A percentile compares a stretch with the other conserved stretches of the same genome.
Evolutionary conservation across 2,888 invertebrate genomes (phyloP).

Genomic region (Lissocephala sabroskyi): DNA sequence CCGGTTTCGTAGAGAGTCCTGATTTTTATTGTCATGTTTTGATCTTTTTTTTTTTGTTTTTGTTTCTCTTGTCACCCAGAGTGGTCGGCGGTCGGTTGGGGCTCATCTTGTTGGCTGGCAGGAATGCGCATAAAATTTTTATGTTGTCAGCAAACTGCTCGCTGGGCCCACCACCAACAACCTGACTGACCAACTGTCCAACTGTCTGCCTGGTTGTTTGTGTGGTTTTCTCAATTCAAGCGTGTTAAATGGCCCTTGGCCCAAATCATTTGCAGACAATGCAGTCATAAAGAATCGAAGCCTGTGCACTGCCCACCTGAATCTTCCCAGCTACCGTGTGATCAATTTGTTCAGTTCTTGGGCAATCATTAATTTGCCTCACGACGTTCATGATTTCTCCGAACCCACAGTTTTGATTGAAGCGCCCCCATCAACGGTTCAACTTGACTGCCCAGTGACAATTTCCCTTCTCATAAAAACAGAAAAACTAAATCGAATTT

Average conservation of each 20-base stretch:
- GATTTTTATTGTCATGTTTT: constrained; percentile 65
- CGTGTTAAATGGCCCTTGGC: constrained; percentile 25
- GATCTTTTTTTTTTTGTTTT: constrained; percentile 36
- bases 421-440: constrained; percentile 11
- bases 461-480: no score
- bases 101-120: constrained; percentile 26
- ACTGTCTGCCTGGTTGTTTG: no score
- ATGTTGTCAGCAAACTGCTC: constrained; percentile 35
- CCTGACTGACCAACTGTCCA: no score
- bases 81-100: constrained; percentile 19
- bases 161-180: no score
- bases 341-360: no score
- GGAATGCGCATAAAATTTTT: constrained; percentile 59
- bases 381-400: no score
- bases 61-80: no score
- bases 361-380: no score
- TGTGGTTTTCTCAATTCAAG: constrained; percentile 18
- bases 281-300: constrained; percentile 33
- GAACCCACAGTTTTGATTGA: not conserved
- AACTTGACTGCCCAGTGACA: constrained; percentile 6
- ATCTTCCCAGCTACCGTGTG: no score
- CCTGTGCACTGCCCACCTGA: no score
- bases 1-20: constrained; percentile 60
- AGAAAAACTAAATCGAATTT: no score
- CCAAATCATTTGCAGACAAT: constrained; percentile 20